phyloP scores from a whole-genome alignment of 1,140 invertebrate genomes.

The Nixonia krombeini region DNA sequence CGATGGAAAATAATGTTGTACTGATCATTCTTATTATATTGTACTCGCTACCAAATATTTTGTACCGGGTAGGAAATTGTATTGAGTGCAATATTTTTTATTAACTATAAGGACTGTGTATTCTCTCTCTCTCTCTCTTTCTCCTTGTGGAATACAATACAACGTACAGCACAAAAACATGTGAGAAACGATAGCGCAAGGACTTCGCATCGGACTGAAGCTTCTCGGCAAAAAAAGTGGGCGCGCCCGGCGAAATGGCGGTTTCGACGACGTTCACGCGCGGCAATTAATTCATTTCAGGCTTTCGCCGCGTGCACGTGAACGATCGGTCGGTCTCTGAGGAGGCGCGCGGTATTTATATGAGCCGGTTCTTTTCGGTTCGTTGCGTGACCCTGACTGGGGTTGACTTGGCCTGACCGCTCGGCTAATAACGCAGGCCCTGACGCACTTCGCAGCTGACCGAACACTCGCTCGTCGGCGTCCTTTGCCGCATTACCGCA shows the following conservation, averaged over 20 bases:
- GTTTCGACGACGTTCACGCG: not conserved
- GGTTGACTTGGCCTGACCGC: conserved; percentile 44
- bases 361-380: conserved; percentile 24
- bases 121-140: too few species aligned
- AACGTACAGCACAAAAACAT: too few species aligned
- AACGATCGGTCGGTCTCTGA: conserved; percentile 3
- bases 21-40: too few species aligned
- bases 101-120: too few species aligned
- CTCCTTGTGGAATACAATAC: too few species aligned
- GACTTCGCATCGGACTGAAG: too few species aligned
- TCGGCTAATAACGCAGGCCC: conserved; percentile 41
- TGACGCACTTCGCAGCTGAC: conserved; percentile 4
- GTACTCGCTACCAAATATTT: too few species aligned
- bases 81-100: too few species aligned
- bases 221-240: not conserved
- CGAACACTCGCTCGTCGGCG: too few species aligned
- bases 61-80: too few species aligned
- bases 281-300: conserved; percentile 1
- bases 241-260: not conserved
- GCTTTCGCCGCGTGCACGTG: not conserved
- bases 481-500: conserved; percentile 30
- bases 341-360: conserved; percentile 19
- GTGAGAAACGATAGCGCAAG: too few species aligned
- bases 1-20: too few species aligned
- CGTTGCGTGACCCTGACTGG: conserved; percentile 45